Evolutionary conservation across 2,113 vertebrate genomes (phyloP), one percentile per base, ranked within the genome.

Genomic region (Elephantulus edwardii): DNA sequence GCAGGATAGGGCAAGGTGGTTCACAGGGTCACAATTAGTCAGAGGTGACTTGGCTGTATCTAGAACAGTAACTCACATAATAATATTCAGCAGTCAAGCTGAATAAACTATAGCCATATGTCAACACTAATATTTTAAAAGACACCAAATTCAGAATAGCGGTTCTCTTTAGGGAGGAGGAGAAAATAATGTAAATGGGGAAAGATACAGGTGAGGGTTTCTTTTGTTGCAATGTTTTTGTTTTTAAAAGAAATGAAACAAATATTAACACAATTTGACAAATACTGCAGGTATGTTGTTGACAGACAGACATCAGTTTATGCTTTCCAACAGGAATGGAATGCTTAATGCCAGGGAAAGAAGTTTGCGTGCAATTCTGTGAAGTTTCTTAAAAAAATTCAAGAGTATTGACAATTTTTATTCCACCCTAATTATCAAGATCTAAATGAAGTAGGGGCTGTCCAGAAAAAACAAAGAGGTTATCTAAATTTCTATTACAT

Each of bases 261-360:
- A 60, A 79, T 28, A 70, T 1, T 48, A 52, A 26, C 70, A 85
- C 62, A 78, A 52, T 70, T 30, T 82, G 52, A 91, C 38, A 86
- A 91, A 71, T 52, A 50, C 14, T 72, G 20, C 6, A 38, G 10
- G 16, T 83, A 28, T 72, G 22, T 30, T 92, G n/a, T n/a, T n/a
- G n/a, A n/a, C n/a, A n/a, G n/a, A n/a, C n/a, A n/a, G n/a, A n/a
- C n/a, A 90, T 44, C 12, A 74, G 11, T 92, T 84, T 88, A 33
- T 72, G 74, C 14, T 68, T 89, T 83, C 19, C 42, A 9, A 86
- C 0, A 92, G 38, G 52, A 60, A 4, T 82, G 22, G 16, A 85
- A 77, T 70, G 81, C 6, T 84, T 90, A 30, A 70, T 58, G 80
- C 70, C n/a, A n/a, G n/a, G 44, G 44, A 22, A 42, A 88, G 92